phyloP scores from a whole-genome alignment of 2,113 vertebrate genomes.

The Caloenas nicobarica region DNA sequence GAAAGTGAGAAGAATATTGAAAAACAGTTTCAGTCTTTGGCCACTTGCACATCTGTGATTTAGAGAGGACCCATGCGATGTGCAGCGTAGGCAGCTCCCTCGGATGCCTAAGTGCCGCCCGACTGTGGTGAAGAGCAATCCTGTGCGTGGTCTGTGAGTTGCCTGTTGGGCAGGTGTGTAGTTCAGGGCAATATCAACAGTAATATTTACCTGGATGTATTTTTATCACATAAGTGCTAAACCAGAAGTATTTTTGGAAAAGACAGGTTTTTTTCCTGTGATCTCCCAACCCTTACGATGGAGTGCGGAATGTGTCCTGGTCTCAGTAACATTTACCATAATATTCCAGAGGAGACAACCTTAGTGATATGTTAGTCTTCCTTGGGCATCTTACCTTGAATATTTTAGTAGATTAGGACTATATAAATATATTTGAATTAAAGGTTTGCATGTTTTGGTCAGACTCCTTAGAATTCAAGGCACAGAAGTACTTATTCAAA shows the following conservation, averaged over 20 bases:
- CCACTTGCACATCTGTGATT: background rate
- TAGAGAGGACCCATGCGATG: background rate
- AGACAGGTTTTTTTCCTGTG: background rate
- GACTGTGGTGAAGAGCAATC: background rate
- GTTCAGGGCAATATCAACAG: background rate
- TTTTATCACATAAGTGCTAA: background rate
- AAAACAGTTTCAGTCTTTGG: background rate
- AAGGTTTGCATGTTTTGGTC: background rate
- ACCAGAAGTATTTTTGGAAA: background rate
- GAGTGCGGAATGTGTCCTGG: background rate
- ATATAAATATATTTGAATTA: background rate
- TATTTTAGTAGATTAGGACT: background rate
- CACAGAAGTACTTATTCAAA: background rate
- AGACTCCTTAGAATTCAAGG: background rate
- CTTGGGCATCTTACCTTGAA: background rate
- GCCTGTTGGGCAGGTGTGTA: background rate
- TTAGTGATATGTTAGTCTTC: background rate
- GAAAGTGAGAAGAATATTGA: background rate
- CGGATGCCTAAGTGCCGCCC: fast-evolving
- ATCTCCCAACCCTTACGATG: background rate
- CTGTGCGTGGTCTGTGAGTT: background rate
- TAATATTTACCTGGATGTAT: background rate
- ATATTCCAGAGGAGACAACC: background rate
- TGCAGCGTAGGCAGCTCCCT: background rate
- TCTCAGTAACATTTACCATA: background rate